Base-by-base conservation (phyloP, 2,888 invertebrate species). In the Hirudinaria manillensis region DNA sequence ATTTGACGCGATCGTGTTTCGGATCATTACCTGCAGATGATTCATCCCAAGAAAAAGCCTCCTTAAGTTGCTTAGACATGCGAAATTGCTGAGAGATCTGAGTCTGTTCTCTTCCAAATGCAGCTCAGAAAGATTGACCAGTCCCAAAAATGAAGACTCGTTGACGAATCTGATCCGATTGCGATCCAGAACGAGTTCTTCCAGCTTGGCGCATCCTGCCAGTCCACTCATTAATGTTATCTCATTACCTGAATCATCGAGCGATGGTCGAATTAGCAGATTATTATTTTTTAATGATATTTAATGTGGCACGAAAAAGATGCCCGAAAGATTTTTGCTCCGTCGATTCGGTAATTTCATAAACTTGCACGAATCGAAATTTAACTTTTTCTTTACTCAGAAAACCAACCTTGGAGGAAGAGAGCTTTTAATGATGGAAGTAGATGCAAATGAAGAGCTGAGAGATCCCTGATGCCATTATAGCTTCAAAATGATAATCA, bases 81-180 rank as follows among this genome's bases (percentile, higher is more conserved):
- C 79, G 21, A 86, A 77, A 77, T 83, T 80, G 36, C 80, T 76
- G n/a, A 86, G 78, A 45, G 84, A 83, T 27, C 73, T 72, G 3
- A 85, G 80, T 32, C 86, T 78, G 79, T 86, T 86, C 76, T 86
- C 85, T 79, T 86, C 86, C 77, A 86, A 76, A 76, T 86, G 86
- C 19, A 86, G 79, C 77, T 86, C 86, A n/a, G 29, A 68, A 34
- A 34, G 36, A 68, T 68, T 68, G n/a, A 36, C 36, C 34, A 68
- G 36, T 13, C 36, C 36, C 29, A 29, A 29, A 34, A 68, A 68
- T 16, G 84, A 83, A 4, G 77, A 78, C 71, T 85, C 85, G 24
- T 80, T 79, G 24, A 85, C 76, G 32, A 73, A 77, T 76, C 84
- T 85, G 71, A 86, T 84, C 79, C 83, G 85, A 80, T 86, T 86